Evolutionary conservation across 2,113 vertebrate genomes (phyloP).

Genomic region (Toxostoma redivivum): DNA sequence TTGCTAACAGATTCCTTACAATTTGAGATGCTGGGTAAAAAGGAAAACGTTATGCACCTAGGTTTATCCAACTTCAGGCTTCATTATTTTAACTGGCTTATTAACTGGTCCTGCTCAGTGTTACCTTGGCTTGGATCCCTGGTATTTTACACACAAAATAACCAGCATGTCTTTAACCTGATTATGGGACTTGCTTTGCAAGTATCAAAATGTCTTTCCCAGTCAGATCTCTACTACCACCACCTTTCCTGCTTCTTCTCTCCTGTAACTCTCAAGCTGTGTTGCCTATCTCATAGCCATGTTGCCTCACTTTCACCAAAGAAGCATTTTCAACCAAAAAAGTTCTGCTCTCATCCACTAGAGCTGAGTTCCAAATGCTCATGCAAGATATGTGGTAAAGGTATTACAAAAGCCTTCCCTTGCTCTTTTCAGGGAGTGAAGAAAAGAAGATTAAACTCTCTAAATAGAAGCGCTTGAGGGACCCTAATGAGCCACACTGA

Average conservation of each 20-base stretch:
- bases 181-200: neutral
- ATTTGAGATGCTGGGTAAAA: neutral
- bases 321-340: neutral
- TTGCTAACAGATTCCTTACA: neutral
- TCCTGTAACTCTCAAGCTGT: neutral
- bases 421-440: neutral
- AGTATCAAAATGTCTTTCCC: neutral
- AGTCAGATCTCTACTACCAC: neutral
- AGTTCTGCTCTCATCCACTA: neutral
- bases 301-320: neutral
- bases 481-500: neutral
- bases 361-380: neutral
- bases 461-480: neutral
- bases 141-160: neutral
- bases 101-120: neutral
- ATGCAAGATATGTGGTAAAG: fast-evolving
- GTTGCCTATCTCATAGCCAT: neutral
- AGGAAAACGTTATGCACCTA: neutral
- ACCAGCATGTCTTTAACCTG: neutral
- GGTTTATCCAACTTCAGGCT: neutral
- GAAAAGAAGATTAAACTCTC: neutral
- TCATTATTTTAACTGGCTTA: neutral
- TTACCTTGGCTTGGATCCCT: neutral
- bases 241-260: neutral
- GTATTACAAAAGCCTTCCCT: neutral